Evolutionary conservation across 2,113 vertebrate genomes (phyloP).

Genomic region (Poicephalus gulielmi): DNA sequence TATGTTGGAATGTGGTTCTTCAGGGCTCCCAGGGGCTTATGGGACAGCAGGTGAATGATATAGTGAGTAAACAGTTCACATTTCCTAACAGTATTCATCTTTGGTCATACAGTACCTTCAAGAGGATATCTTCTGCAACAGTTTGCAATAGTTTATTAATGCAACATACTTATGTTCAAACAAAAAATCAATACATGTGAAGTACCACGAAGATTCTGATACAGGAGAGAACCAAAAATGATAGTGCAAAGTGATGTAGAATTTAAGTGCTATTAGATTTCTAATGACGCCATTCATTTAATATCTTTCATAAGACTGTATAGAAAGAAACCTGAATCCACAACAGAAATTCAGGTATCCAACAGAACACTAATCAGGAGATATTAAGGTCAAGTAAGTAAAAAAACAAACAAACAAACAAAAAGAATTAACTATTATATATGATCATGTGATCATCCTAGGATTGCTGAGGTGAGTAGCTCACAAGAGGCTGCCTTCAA

Average conservation of each 20-base stretch:
- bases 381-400: background rate
- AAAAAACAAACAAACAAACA: background rate
- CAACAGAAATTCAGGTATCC: background rate
- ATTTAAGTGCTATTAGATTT: background rate
- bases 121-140: background rate
- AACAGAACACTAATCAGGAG: background rate
- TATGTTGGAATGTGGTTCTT: background rate
- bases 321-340: background rate
- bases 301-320: background rate
- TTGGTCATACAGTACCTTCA: background rate
- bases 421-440: background rate
- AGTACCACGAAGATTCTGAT: background rate
- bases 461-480: background rate
- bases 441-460: background rate
- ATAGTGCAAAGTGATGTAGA: background rate
- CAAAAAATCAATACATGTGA: background rate
- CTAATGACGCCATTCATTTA: background rate
- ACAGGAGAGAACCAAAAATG: background rate
- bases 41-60: background rate
- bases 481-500: too few relatives aligned
- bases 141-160: background rate
- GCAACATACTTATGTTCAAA: background rate
- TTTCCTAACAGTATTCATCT: background rate
- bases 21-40: background rate
- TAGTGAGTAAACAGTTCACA: background rate